Base-by-base conservation (phyloP, 2,113 vertebrate genomes). In the Atractosteus spatula region DNA sequence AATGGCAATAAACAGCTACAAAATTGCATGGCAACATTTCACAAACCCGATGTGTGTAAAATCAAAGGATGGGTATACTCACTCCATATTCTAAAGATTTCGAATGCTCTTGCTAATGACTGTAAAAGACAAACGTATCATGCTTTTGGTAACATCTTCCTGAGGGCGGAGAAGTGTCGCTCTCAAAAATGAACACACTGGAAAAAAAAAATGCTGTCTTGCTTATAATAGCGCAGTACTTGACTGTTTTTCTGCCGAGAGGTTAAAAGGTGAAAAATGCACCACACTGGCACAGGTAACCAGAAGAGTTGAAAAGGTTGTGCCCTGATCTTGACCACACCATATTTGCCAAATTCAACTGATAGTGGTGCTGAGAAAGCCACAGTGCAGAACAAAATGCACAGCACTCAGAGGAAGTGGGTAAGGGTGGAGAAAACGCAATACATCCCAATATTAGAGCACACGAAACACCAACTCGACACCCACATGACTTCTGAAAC, bases 391-490 rank as follows among this genome's bases (percentile, higher is more conserved):
- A 87, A 79, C 79, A 72, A 16, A 81, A 57, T 81, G 77, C 69
- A 84, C 84, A 83, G 81, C 71, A 3, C 64, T 75, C 62, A 86
- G 74, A 94, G 94, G 93, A 96, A 95, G 93, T 93, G 93, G 87
- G 82, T 87, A 84, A 91, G 93, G 94, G 94, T 92, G 94, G 92
- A 90, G 93, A 89, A 70, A 12, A n/a, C 74, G 84, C 77, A 77
- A 66, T 73, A 75, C 77, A 82, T 89, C 88, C 87, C 89, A 89
- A 86, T 86, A 89, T 90, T 85, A 83, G 88, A 86, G 89, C 80
- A 84, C 82, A 86, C 73, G 82, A 74, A 86, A 84, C 86, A 92
- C 92, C 91, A 89, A 89, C 89, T 91, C 89, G 11, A 90, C 92
- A 90, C 92, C 90, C 89, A 91, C 90, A 91, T 87, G 69, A 16